Evolutionary conservation across 2,888 invertebrate species (phyloP).

Genomic region (Sphaerophoria taeniata): DNA sequence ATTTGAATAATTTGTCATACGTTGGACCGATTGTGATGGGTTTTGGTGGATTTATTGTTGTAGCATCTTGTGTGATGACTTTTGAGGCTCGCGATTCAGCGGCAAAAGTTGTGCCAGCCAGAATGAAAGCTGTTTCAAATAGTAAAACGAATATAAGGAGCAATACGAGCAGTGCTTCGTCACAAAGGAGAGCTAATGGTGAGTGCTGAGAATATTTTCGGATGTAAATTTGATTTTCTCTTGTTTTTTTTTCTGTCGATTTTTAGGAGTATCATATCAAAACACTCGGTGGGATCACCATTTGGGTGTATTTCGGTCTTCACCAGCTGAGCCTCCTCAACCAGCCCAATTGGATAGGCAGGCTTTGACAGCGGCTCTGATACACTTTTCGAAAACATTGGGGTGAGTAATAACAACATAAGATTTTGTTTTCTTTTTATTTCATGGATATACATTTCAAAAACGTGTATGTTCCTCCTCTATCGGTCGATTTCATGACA

Average conservation of each 20-base stretch:
- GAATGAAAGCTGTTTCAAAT: conserved; percentile 84
- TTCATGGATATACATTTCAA: not conserved
- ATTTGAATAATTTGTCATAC: conserved; percentile 95
- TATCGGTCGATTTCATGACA: too few relatives aligned
- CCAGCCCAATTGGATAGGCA: conserved; percentile 82
- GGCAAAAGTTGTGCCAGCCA: conserved; percentile 94
- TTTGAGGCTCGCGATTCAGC: conserved; percentile 98
- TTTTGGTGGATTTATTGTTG: conserved; percentile 97
- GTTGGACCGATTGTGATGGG: conserved; percentile 99
- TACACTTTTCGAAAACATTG: conserved; percentile 83
- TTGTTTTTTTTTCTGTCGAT: not conserved
- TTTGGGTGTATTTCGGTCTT: conserved; percentile 87
- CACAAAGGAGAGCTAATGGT: conserved; percentile 81
- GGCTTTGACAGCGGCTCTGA: conserved; percentile 83
- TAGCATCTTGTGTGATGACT: conserved; percentile 99
- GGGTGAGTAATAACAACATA: conserved; percentile 69
- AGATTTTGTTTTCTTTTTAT: conserved; percentile 36
- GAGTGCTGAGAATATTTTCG: conserved; percentile 43
- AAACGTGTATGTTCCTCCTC: not conserved
- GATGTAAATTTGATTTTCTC: not conserved
- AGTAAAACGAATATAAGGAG: conserved; percentile 79
- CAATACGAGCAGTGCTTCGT: conserved; percentile 81
- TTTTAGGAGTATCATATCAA: conserved; percentile 76
- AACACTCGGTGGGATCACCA: conserved; percentile 86
- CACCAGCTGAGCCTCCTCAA: conserved; percentile 83